Evolutionary conservation across 2,888 invertebrate species (phyloP), one percentile per base, ranked within the genome.

Genomic region (Bimastos eiseni): DNA sequence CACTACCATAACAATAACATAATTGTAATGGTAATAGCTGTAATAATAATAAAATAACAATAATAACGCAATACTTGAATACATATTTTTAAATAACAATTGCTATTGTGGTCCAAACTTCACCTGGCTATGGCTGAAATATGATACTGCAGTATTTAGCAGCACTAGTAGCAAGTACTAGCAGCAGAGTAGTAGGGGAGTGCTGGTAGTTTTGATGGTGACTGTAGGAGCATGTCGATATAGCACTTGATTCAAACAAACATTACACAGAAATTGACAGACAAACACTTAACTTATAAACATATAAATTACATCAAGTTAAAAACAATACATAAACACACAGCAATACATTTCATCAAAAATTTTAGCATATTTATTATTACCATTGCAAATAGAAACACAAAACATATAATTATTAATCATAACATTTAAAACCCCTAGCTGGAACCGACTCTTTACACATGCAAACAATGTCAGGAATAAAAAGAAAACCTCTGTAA

Each of bases 181-280:
- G 70, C n/a, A 70, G 70, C 70, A 70, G 30, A 11, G 55, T 55
- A 55, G 24, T 30, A 30, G 49, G 21, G 13, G 30, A 70, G 30
- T n/a, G 30, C 70, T 70, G n/a, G 70, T 70, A 70, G 70, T 70
- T 55, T 70, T 70, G 70, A 70, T 70, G 70, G n/a, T 70, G 70
- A n/a, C 70, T 70, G n/a, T 70, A n/a, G 70, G 8, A 70, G 70
- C 13, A n/a, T n/a, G 70, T 13, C 8, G 17, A n/a, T 70, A 70
- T n/a, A 70, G 70, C n/a, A 70, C 30, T 70, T 70, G n/a, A 70
- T n/a, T n/a, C 30, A 30, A 70, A 70, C 55, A 55, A 55, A 55
- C 30, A 55, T 55, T 30, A 24, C 3, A 17, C 8, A 5, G n/a
- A 70, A 70, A 70, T 70, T n/a, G 70, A 70, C 70, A 30, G n/a